Evolutionary conservation across 2,797 vertebrate species (phyloP).

Genomic region (Catamblyrhynchus diadema): DNA sequence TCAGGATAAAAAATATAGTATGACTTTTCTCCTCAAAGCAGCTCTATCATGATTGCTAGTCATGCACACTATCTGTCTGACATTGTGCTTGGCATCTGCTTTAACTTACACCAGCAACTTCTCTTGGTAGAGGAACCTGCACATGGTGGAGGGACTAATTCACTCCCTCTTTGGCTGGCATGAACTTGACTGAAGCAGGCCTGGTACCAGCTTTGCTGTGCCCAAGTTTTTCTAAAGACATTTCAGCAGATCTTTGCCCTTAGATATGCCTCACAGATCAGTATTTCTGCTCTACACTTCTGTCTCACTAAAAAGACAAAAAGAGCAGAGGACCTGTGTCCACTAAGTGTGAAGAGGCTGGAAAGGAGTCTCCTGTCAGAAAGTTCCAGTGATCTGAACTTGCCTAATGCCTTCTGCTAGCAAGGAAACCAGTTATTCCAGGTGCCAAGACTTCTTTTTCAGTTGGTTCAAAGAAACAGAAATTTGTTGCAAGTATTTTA

Average conservation of each 20-base stretch:
- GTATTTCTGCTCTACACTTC: not conserved
- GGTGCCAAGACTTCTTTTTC: not conserved
- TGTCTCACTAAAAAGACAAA: not conserved
- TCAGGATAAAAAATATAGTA: not conserved
- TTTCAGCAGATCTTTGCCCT: not conserved
- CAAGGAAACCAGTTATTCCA: not conserved
- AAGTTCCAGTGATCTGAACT: not conserved
- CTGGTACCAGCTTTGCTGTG: not conserved
- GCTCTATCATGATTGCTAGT: not conserved
- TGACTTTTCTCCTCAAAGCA: not conserved
- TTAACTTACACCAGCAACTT: not conserved
- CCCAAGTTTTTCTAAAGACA: not conserved
- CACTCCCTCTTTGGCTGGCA: not conserved
- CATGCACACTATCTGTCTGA: not conserved
- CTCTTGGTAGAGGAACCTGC: not conserved
- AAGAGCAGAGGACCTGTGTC: not conserved
- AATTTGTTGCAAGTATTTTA: not conserved
- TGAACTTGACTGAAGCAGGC: not conserved
- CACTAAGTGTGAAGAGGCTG: not conserved
- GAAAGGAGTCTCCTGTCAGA: not conserved
- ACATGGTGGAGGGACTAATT: not conserved
- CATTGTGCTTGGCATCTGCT: not conserved
- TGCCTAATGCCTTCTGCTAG: not conserved
- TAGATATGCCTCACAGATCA: not conserved
- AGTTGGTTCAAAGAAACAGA: not conserved